Evolutionary conservation across 2,888 invertebrate species (phyloP), one percentile per base, ranked within the genome.

Genomic region (Xestia sexstrigata): DNA sequence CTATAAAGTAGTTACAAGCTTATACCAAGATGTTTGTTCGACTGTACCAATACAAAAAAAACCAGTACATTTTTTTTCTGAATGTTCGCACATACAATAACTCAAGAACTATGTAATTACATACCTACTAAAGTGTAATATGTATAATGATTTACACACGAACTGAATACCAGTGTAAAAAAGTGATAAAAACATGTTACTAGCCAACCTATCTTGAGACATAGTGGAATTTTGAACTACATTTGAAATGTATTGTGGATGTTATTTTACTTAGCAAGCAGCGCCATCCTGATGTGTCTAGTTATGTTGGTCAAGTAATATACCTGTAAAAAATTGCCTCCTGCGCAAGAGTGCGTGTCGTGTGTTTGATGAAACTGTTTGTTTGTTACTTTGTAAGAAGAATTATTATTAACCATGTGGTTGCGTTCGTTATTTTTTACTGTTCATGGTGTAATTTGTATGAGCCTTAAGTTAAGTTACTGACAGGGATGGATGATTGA

Each of bases 21-120:
- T 35, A 20, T 62, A 62, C 11, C 35, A 35, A 62, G 15, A 42
- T 4, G 4, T 42, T 65, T n/a, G 42, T 42, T 65, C 42, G 65
- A 42, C 17, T n/a, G 65, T 65, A 42, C 65, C 8, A n/a, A 4
- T 8, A 3, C n/a, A 45, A 68, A 67, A 70, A 49, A 49, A 76
- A 74, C n/a, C 17, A 39, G 39, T 45, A 65, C 5, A 17, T 42
- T 70, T 52, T 63, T n/a, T 55, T n/a, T n/a, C 17, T 49, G 23
- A 45, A 87, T 91, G 91, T 93, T 93, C 91, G 89, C 92, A 91
- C 92, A 90, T 92, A 84, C 81, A 90, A 91, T 86, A 89, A 91
- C 78, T 84, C 82, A 90, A 92, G 87, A 89, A 91, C 78, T 84
- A 87, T 89, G 89, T 90, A 91, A 93, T 92, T 92, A 91, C 83